These are phyloP conservation scores for Rousettus madagascariensis DNA, from an alignment of 2,797 vertebrate genomes.

Conservation along the genomic window DNA sequence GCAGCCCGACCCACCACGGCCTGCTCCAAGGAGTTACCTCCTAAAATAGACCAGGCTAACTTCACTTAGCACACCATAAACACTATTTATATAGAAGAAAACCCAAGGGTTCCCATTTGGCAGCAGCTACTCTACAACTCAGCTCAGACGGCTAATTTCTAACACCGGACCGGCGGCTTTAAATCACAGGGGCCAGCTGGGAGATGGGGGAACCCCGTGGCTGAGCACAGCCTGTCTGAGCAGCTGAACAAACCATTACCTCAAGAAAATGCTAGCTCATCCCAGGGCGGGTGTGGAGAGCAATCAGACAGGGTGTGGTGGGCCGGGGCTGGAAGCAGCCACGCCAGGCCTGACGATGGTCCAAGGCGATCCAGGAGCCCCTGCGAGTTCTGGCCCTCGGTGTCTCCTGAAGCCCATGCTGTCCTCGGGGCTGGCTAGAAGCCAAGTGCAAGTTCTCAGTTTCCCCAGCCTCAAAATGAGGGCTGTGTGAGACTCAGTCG, in stretches of 20 bases:
- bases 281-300: not conserved
- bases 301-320: not conserved
- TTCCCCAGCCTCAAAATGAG: not conserved
- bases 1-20: not conserved
- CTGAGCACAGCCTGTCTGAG: not conserved
- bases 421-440: not conserved
- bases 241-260: not conserved
- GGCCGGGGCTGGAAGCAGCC: not conserved
- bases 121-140: not conserved
- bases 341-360: accelerated
- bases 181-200: not conserved
- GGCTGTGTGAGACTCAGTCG: not conserved
- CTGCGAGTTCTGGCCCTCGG: not conserved
- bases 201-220: not conserved
- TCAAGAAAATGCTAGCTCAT: not conserved
- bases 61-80: slow-evolving; percentile 27
- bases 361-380: no score
- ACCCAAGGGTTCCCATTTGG: slow-evolving; percentile 43
- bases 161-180: not conserved
- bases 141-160: not conserved
- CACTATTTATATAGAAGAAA: slow-evolving; percentile 39
- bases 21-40: not conserved
- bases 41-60: slow-evolving; percentile 45
- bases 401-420: not conserved
- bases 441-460: not conserved